phyloP scores from a whole-genome alignment of 2,888 invertebrate species.

The Eueremaeus valkanovi region DNA sequence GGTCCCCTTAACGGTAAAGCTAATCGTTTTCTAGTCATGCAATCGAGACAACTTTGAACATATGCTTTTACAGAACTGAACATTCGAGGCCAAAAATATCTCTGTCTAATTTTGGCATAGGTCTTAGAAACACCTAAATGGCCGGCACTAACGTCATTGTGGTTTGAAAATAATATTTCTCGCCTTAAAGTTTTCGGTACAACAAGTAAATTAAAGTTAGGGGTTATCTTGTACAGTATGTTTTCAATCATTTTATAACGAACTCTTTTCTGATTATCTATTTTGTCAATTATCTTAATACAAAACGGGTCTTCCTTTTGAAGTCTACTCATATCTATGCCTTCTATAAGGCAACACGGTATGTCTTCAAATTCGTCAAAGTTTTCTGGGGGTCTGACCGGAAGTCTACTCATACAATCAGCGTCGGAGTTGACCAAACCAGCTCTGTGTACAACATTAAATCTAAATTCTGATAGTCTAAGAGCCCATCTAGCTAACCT shows the following conservation, averaged over 20 bases:
- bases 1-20: neutral
- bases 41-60: neutral
- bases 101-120: neutral
- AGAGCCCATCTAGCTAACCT: slow-evolving; percentile 55
- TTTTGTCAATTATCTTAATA: neutral
- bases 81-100: slow-evolving; percentile 29
- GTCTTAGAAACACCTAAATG: slow-evolving; percentile 18
- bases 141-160: neutral
- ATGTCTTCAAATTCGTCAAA: neutral
- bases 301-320: neutral
- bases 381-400: slow-evolving; percentile 15
- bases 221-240: slow-evolving; percentile 10
- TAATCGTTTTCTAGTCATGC: neutral
- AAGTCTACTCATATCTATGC: neutral
- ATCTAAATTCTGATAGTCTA: slow-evolving; percentile 51
- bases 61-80: neutral
- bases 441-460: slow-evolving; percentile 52
- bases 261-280: no score
- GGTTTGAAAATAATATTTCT: slow-evolving; percentile 4
- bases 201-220: neutral
- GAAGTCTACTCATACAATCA: slow-evolving; percentile 51
- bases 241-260: no score
- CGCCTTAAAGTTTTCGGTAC: neutral
- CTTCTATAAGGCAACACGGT: neutral
- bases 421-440: slow-evolving; percentile 52